A percentile compares a stretch with the other conserved stretches of the same genome.
These are phyloP conservation scores for Matsumyia berberina DNA, from an alignment of 2,888 invertebrate species.

Conservation along the genomic window DNA sequence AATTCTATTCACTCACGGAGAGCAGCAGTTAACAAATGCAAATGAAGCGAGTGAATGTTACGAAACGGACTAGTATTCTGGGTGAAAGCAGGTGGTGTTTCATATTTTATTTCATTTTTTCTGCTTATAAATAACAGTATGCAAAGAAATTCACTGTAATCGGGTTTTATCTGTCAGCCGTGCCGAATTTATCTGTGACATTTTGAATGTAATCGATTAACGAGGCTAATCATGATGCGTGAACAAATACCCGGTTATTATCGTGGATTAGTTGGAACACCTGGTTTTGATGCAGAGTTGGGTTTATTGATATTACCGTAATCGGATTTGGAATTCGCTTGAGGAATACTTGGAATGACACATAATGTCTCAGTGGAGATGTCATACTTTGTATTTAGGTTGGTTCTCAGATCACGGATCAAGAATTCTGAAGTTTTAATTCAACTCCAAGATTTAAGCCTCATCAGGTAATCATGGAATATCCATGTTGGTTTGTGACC, in stretches of 20 bases:
- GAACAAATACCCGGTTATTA: neutral
- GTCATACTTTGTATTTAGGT: no score
- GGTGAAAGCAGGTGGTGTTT: conserved; percentile 6
- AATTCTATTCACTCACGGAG: neutral
- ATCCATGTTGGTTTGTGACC: no score
- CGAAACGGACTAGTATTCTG: conserved; percentile 5
- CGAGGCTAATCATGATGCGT: neutral
- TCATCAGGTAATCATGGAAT: no score
- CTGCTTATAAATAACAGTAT: neutral
- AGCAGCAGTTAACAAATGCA: conserved; percentile 4
- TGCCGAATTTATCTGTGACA: neutral
- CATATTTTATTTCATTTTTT: neutral
- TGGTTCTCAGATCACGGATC: no score
- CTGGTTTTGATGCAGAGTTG: neutral
- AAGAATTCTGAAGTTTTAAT: no score
- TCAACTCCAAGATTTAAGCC: no score
- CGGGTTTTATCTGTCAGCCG: neutral
- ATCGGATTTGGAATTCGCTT: no score
- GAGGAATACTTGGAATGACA: no score
- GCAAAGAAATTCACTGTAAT: neutral
- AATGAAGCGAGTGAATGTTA: neutral
- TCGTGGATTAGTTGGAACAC: neutral
- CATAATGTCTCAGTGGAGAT: no score
- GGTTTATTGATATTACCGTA: neutral
- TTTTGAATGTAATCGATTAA: neutral